Evolutionary conservation across 2,797 vertebrate genomes (phyloP).

Genomic region (Adrianichthys oophorus): DNA sequence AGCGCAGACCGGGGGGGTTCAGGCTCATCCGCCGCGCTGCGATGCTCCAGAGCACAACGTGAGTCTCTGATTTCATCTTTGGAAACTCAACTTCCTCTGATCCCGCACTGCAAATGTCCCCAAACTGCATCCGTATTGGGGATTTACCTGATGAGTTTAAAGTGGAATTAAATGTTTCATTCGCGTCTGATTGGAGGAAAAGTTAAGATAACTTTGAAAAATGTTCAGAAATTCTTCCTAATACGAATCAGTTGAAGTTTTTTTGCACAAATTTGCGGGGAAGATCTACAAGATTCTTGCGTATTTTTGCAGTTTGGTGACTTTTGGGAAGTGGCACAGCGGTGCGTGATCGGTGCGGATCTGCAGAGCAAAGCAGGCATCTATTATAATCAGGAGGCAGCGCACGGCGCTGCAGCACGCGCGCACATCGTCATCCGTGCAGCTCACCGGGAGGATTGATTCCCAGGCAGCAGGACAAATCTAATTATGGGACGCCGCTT

Average conservation of each 20-base stretch:
- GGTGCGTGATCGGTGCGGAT: constrained; percentile 14
- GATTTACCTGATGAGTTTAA: constrained; percentile 1
- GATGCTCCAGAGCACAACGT: constrained; percentile 44
- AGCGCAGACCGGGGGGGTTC: neutral
- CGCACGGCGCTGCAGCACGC: constrained; percentile 22
- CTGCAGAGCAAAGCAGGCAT: constrained; percentile 6
- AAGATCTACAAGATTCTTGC: neutral
- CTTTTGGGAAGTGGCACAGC: neutral
- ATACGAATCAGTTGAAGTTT: neutral
- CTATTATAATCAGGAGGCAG: constrained; percentile 16
- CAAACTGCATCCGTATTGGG: neutral
- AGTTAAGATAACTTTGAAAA: constrained; percentile 55
- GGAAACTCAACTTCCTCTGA: constrained; percentile 18
- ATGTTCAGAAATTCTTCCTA: constrained; percentile 7
- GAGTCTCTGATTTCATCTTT: constrained; percentile 27
- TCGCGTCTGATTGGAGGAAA: constrained; percentile 39
- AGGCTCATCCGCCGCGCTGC: constrained; percentile 8
- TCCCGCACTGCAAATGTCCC: neutral
- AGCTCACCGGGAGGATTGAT: constrained; percentile 48
- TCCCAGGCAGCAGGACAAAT: constrained; percentile 65
- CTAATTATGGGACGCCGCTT: constrained; percentile 71
- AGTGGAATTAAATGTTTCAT: no score
- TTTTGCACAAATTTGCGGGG: neutral
- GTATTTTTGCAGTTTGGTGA: neutral
- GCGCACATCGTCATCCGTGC: constrained; percentile 10